Base-by-base conservation (phyloP, 2,113 vertebrate genomes). In the Phocoena sinus region DNA sequence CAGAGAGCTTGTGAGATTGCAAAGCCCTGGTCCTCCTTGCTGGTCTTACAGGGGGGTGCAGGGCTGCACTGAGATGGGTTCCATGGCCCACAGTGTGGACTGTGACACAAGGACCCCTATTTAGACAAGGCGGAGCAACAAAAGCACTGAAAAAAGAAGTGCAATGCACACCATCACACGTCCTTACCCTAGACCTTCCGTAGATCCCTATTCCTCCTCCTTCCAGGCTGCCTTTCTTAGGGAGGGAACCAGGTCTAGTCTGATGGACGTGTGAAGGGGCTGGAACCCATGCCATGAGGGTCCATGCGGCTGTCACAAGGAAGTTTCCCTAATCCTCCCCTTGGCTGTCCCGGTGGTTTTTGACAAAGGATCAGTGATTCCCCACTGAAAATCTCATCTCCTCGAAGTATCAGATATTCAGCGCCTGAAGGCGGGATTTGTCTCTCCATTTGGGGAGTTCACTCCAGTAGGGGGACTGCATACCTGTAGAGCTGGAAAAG, bases 31-130 rank as follows among this genome's bases (percentile, higher is more conserved):
- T 9, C 28, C 6, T 50, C 21, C 26, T 1, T 25, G 26, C 56
- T 76, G 47, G 38, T 3, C 73, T 3, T 2, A 8, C 14, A 18
- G 18, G 14, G 14, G 41, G 73, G 5, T 0, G 26, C 26, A 25
- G 80, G 12, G 4, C 8, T 12, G 6, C 5, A 41, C 3, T 2
- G 3, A 47, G 13, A 8, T 11, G 8, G 33, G 11, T 33, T 17
- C 36, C 6, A 21, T 25, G 10, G 23, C 26, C 7, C 6, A 1
- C n/a, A 9, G 17, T 18, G 63, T 81, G n/a, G 21, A 33, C 65
- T n/a, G 26, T 31, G 18, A 73, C 20, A 38, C 36, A 9, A 44
- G 7, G 23, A 14, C 5, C n/a, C n/a, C 31, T 47, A 5, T 10
- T 11, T 70, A 36, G 41, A 36, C 13, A 70, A 23, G 15, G 14